Evolutionary conservation across 1,140 invertebrate genomes (phyloP).

Genomic region (Melitaea cinxia): DNA sequence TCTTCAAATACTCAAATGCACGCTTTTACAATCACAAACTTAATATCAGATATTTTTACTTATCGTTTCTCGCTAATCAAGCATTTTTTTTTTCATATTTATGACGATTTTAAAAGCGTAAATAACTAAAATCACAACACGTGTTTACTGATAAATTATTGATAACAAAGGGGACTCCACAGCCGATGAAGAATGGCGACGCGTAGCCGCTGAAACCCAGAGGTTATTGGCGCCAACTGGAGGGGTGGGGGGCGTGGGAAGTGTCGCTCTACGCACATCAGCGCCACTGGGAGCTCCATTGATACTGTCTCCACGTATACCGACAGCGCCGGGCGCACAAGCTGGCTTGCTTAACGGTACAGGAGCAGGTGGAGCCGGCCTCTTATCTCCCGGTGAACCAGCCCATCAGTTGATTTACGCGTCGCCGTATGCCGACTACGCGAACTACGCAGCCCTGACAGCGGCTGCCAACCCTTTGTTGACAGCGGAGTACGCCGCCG

Average conservation of each 20-base stretch:
- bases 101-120: conserved; percentile 2
- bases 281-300: conserved; percentile 91
- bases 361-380: conserved; percentile 83
- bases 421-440: conserved; percentile 91
- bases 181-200: conserved; percentile 89
- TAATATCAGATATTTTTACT: not conserved
- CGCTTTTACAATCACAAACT: not conserved
- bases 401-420: conserved; percentile 89
- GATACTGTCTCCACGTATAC: conserved; percentile 92
- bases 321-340: conserved; percentile 88
- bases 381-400: conserved; percentile 83
- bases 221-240: conserved; percentile 86
- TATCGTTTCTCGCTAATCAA: not conserved
- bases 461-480: conserved; percentile 86
- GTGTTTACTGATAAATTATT: conserved; percentile 21
- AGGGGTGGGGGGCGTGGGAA: conserved; percentile 82
- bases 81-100: not conserved
- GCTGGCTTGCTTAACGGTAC: conserved; percentile 85
- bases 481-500: conserved; percentile 89
- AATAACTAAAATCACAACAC: conserved; percentile 8
- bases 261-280: conserved; percentile 85
- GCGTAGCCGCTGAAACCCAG: conserved; percentile 88
- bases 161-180: conserved; percentile 75
- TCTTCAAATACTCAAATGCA: conserved; percentile 4
- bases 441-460: conserved; percentile 92